These are phyloP conservation scores for Rhodeus uyekii DNA, from an alignment of 2,797 vertebrate species.

Conservation along the genomic window DNA sequence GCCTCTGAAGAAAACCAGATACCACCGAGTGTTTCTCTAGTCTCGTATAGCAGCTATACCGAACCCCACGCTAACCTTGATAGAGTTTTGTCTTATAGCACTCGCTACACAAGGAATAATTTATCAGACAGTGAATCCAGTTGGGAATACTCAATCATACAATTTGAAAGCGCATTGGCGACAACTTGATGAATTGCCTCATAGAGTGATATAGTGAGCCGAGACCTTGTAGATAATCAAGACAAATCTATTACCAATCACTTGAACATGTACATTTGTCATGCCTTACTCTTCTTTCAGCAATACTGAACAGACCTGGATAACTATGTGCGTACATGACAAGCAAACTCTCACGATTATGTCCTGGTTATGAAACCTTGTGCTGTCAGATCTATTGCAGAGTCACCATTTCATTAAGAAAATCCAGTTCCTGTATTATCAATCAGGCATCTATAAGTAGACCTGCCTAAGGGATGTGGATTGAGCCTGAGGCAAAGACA, in stretches of 20 bases:
- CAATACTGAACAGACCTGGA: background rate
- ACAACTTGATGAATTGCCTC: conserved; percentile 57
- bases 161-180: conserved; percentile 50
- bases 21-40: background rate
- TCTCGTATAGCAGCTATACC: background rate
- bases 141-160: conserved; percentile 53
- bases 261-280: conserved; percentile 56
- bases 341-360: background rate
- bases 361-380: conserved; percentile 15
- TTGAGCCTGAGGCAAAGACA: conserved; percentile 20
- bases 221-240: conserved; percentile 60
- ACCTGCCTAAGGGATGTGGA: conserved; percentile 48
- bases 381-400: conserved; percentile 33
- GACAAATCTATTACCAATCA: conserved; percentile 61
- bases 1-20: conserved; percentile 9
- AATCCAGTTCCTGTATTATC: conserved; percentile 44
- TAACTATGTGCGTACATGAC: conserved; percentile 23
- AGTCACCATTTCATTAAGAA: conserved; percentile 69
- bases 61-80: conserved; percentile 49
- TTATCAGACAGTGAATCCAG: conserved; percentile 53
- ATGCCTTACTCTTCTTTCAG: conserved; percentile 44
- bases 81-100: conserved; percentile 46
- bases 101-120: conserved; percentile 45
- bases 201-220: conserved; percentile 54
- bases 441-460: conserved; percentile 50